Base-by-base conservation (phyloP, 2,113 vertebrate species). In the Xiphophorus couchianus region DNA sequence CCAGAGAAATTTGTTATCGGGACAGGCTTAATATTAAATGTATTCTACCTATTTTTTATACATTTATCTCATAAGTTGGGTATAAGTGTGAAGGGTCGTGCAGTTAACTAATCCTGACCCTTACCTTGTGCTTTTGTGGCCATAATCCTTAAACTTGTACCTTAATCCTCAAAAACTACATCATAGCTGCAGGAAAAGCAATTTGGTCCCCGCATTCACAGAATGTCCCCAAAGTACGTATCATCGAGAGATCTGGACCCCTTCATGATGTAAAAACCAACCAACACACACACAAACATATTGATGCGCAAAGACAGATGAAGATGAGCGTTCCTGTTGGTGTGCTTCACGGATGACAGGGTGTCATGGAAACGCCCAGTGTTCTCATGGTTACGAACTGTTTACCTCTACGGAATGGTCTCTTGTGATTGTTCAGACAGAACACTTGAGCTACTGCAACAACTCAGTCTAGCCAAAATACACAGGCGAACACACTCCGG, bases 331-430 rank as follows among this genome's bases (percentile, higher is more conserved):
- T 84, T 86, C 66, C 83, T 42, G 39, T 64, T 75, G 37, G 81
- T 74, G 78, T 77, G 88, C 80, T 82, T 80, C 77, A 69, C 79
- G 73, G 81, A 90, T 90, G 87, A 89, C 83, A 79, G 91, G 90
- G 89, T 84, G 90, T 91, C 92, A 93, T 93, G 91, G 91, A 91
- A 92, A 93, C 91, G 70, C 86, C 87, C 83, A 71, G 77, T 30
- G 28, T 83, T 93, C 86, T 89, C 92, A 93, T 93, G 91, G 92
- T 90, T 93, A 90, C 90, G 65, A 86, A 48, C 82, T 88, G 86
- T 85, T 87, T 83, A 85, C 82, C 89, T 87, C 87, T 76, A 79
- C 61, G 74, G 84, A 86, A 85, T 87, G 62, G 83, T 86, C 84
- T 87, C 81, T 76, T 82, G 69, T 84, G 88, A 90, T 90, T 84